Percentiles rank a stretch among this genome's conserved stretches.
phyloP scores from a whole-genome alignment of 2,797 vertebrate genomes.

The Rhinatrema bivittatum region DNA sequence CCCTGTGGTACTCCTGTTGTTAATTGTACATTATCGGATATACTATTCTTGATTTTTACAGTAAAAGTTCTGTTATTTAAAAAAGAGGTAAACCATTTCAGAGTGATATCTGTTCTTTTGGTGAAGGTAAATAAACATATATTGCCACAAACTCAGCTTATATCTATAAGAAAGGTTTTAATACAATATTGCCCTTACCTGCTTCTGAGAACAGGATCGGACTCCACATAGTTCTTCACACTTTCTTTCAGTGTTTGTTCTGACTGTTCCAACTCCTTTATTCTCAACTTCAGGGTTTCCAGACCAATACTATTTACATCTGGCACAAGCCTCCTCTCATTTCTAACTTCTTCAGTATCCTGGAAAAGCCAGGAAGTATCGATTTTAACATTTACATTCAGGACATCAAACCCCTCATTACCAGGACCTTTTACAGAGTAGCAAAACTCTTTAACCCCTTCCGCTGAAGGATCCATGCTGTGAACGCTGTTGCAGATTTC shows the following conservation, averaged over 20 bases:
- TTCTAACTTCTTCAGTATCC: conserved; percentile 18
- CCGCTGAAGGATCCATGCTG: conserved; percentile 26
- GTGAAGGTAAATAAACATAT: no score
- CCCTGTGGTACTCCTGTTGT: no score
- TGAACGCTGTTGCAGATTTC: background rate
- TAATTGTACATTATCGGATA: no score
- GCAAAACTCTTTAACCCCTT: conserved; percentile 20
- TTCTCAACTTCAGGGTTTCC: conserved; percentile 22
- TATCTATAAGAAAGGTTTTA: no score
- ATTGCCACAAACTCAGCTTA: no score
- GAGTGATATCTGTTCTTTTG: no score
- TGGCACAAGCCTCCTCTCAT: conserved; percentile 2
- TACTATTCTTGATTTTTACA: no score
- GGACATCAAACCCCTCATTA: conserved; percentile 13
- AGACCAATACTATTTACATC: background rate
- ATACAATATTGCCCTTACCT: no score
- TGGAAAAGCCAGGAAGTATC: conserved; percentile 40
- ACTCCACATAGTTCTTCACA: conserved; percentile 20
- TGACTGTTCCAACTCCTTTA: conserved; percentile 32
- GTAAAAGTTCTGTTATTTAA: no score
- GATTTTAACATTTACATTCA: conserved; percentile 32
- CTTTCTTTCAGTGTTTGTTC: conserved; percentile 28
- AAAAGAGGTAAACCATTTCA: no score
- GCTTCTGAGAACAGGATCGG: conserved; percentile 40
- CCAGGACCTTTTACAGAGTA: conserved; percentile 23